Percentiles rank a stretch among this genome's conserved stretches.
phyloP scores from a whole-genome alignment of 2,888 invertebrate genomes.

The Himalopsyche japonica region DNA sequence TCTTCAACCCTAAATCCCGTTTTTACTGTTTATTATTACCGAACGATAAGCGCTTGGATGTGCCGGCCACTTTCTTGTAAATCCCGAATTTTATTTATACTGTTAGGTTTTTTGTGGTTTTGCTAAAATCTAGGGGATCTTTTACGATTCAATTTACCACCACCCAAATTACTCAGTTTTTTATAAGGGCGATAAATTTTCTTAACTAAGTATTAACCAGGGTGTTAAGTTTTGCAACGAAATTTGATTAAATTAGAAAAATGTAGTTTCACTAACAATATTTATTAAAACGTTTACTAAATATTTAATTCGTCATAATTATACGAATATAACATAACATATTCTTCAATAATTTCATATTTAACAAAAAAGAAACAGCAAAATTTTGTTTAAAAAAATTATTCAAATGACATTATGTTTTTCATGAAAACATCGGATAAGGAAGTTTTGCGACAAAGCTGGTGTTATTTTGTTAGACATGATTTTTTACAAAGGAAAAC shows the following conservation, averaged over 20 bases:
- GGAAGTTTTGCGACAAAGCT: not conserved
- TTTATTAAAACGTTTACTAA: too few species aligned
- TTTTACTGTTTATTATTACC: constrained; percentile 38
- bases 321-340: too few species aligned
- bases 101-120: constrained; percentile 23
- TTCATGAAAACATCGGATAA: not conserved
- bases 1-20: constrained; percentile 26
- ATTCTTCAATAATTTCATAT: too few species aligned
- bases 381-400: not conserved
- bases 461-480: not conserved
- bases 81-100: constrained; percentile 39
- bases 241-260: not conserved
- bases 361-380: too few species aligned
- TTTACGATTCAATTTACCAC: constrained; percentile 1
- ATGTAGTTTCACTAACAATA: not conserved
- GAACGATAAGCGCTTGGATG: constrained; percentile 25
- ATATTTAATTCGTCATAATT: too few species aligned
- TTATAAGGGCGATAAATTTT: not conserved
- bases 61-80: constrained; percentile 26
- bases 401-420: not conserved
- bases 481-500: not conserved
- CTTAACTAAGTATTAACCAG: not conserved
- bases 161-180: not conserved
- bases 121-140: not conserved
- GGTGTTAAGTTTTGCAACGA: not conserved